These are phyloP conservation scores for Drosophila greeni DNA, from an alignment of 2,888 invertebrate genomes.

Conservation along the genomic window DNA sequence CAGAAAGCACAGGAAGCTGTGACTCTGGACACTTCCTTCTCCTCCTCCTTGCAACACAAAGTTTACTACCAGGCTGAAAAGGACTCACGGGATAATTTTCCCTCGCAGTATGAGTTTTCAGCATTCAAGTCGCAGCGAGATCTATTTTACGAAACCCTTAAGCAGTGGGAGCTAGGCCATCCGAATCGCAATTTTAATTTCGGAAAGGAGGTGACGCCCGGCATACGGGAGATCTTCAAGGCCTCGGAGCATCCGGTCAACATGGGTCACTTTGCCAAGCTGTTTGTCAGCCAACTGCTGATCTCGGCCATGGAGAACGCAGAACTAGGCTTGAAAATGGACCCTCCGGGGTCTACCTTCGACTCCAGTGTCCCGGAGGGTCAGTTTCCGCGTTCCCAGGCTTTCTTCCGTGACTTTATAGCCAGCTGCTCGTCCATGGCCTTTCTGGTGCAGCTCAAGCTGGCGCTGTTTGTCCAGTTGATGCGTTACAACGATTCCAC, in stretches of 20 bases:
- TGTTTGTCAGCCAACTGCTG: slow-evolving; percentile 86
- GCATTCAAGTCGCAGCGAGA: slow-evolving; percentile 92
- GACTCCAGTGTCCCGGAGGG: slow-evolving; percentile 78
- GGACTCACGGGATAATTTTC: slow-evolving; percentile 90
- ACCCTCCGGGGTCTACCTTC: slow-evolving; percentile 76
- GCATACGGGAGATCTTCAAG: slow-evolving; percentile 78
- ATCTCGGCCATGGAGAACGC: slow-evolving; percentile 80
- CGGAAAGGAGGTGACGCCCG: slow-evolving; percentile 79
- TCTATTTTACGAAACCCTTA: slow-evolving; percentile 88
- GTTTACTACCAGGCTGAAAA: slow-evolving; percentile 92
- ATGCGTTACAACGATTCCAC: slow-evolving; percentile 82
- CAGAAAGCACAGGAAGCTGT: too few relatives aligned
- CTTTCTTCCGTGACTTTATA: slow-evolving; percentile 87
- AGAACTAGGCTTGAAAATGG: slow-evolving; percentile 75
- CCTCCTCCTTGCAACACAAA: slow-evolving; percentile 76
- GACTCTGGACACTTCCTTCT: slow-evolving; percentile 37
- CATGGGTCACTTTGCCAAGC: slow-evolving; percentile 87
- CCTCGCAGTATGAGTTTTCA: slow-evolving; percentile 85
- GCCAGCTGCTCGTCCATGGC: slow-evolving; percentile 79
- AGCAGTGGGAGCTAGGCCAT: slow-evolving; percentile 85
- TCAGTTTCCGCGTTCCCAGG: slow-evolving; percentile 82
- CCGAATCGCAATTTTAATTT: slow-evolving; percentile 82
- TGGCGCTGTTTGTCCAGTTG: slow-evolving; percentile 86
- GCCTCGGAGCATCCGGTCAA: slow-evolving; percentile 83
- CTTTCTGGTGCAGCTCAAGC: slow-evolving; percentile 85